phyloP scores from a whole-genome alignment of 2,113 vertebrate species.

The Lates calcarifer region DNA sequence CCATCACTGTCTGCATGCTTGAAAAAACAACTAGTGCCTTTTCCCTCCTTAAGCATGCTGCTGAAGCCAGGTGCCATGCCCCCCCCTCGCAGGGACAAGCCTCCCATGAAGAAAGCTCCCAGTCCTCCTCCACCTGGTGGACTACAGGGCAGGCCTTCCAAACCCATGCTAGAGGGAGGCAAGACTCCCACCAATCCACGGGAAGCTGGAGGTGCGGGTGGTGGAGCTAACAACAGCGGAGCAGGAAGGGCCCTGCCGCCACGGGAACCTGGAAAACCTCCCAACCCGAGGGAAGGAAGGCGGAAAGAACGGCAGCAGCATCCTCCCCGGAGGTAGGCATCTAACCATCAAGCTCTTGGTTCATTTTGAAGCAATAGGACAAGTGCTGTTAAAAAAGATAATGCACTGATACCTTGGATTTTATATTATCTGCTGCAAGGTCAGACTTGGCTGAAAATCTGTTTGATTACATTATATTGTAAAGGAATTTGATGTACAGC shows the following conservation, averaged over 20 bases:
- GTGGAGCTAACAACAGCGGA: background rate
- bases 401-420: background rate
- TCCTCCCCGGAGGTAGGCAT: conserved; percentile 90
- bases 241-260: conserved; percentile 73
- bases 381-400: background rate
- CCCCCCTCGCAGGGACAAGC: conserved; percentile 89
- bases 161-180: conserved; percentile 82
- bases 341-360: background rate
- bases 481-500: background rate
- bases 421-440: background rate
- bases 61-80: conserved; percentile 75
- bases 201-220: conserved; percentile 57
- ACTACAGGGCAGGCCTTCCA: conserved; percentile 77
- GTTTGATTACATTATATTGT: background rate
- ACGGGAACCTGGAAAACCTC: conserved; percentile 82
- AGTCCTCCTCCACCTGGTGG: conserved; percentile 83
- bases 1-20: conserved; percentile 29
- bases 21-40: conserved; percentile 25
- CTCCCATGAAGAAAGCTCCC: conserved; percentile 88
- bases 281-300: conserved; percentile 88
- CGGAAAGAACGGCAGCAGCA: conserved; percentile 90
- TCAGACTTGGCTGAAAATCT: background rate
- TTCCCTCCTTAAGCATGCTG: conserved; percentile 57
- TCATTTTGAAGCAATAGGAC: background rate
- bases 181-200: conserved; percentile 84